Evolutionary conservation across 2,797 vertebrate species (phyloP), one percentile per base, ranked within the genome.

Genomic region (Astyanax mexicanus): DNA sequence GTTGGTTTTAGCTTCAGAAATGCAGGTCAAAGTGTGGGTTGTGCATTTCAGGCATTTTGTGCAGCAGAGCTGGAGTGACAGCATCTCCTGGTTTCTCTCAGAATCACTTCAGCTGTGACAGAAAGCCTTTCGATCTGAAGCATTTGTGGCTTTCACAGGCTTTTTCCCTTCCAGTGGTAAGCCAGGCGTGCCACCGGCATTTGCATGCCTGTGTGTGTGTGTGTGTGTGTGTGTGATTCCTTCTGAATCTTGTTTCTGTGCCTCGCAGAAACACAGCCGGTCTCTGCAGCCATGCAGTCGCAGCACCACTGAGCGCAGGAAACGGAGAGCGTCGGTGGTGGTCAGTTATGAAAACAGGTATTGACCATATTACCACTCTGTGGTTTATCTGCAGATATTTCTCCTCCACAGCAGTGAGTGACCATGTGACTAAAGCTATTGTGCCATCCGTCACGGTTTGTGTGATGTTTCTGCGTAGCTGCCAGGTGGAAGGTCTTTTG

Each of bases 51-150:
- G 51, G 25, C 23, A 47, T 54, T 54, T 6, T 54, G 23, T 27
- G 51, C 23, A 27, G 51, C 51, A 23, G 21, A 51, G 49, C 49
- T 23, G 49, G 19, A 51, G 9, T 13, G 23, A 54, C 10, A 27
- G 51, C 25, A 2, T 27, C 51, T 27, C 19, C 51, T 27, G 51
- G 23, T 54, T 54, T 54, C 55, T 37, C 58, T 71, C 69, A 75
- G 66, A 62, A 69, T 47, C 27, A 12, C 21, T 67, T 32, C 25
- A 47, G 38, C 23, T 32, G 45, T 40, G 35, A 64, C 40, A 23
- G 64, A 47, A 44, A 67, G 13, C 25, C 12, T 29, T 49, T 32
- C 27, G 25, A 35, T 19, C 19, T 49, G 25, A 25, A 49, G 8
- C 32, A 27, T 27, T 54, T 54, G 51, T 54, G 51, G 11, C 51